Conservation (phyloP, 1,140 invertebrate species). For the Drosophila serrata region DNA sequence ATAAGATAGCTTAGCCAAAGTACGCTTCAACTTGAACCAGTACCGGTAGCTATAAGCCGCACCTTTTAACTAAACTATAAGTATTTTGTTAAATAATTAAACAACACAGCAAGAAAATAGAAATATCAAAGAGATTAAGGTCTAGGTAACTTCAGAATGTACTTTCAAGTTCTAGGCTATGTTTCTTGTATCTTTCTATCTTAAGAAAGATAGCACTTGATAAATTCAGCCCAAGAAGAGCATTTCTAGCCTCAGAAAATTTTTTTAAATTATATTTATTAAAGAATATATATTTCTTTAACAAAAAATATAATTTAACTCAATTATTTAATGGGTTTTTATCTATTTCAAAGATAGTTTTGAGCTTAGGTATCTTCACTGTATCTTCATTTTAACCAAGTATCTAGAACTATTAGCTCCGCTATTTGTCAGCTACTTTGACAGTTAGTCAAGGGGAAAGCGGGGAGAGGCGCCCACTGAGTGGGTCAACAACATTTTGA, state of each 20-base stretch:
- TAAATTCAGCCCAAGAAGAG: background rate
- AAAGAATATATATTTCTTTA: background rate
- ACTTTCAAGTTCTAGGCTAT: background rate
- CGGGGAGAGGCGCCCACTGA: constrained; percentile 14
- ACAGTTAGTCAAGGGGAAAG: constrained; percentile 13
- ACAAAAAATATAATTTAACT: background rate
- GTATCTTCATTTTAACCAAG: background rate
- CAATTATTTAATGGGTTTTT: background rate
- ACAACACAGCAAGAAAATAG: background rate
- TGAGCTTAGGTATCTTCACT: background rate
- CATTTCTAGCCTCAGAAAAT: too few species aligned
- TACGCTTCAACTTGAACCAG: background rate
- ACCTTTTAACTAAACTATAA: background rate
- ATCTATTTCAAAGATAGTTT: background rate
- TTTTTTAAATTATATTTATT: background rate
- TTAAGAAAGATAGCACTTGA: too few species aligned
- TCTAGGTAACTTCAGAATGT: background rate
- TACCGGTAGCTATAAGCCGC: background rate
- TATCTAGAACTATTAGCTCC: constrained; percentile 13
- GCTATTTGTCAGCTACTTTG: constrained; percentile 4
- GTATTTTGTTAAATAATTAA: background rate
- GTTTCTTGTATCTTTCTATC: too few species aligned
- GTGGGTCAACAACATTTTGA: constrained; percentile 55
- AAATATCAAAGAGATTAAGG: background rate
- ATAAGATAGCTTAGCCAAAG: background rate